Base-by-base conservation (phyloP, 1,140 invertebrate species). In the Habropoda laboriosa region DNA sequence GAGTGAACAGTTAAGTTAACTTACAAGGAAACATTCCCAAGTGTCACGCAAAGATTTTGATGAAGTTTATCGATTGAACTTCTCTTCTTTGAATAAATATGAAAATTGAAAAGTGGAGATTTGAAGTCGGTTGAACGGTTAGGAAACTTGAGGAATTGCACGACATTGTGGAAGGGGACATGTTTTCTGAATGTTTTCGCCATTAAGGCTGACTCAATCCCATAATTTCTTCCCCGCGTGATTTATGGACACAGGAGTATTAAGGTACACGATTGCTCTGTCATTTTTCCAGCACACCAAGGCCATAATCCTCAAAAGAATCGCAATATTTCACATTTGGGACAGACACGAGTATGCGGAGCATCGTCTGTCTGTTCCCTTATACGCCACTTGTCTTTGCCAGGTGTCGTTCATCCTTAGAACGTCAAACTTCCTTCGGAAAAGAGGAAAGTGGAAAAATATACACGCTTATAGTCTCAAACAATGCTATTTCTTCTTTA, bases 321-420 rank as follows among this genome's bases (percentile, higher is more conserved):
- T 45, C 27, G 40, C 40, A 66, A 66, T 66, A 66, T 47, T 8
- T 66, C 63, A 47, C 10, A 18, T 47, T 47, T 21, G 4, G 10
- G 18, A 45, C 27, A 30, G 18, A 45, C 27, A 30, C 27, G 40
- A 30, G n/a, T 47, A 30, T 21, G 63, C 40, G 24, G 24, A 30
- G 21, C 24, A n/a, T 66, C 32, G 30, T 35, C 63, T 21, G 27
- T 66, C 42, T 45, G 24, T 30, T 32, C 18, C 27, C 16, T 45
- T 21, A 27, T 30, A 18, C 40, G 10, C 18, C 63, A 66, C 18
- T 66, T 66, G 27, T 30, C 27, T 45, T 47, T 30, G 18, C 27
- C 63, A 66, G 63, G 40, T 66, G 63, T 66, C 63, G 18, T 66
- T 45, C 63, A 47, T 13, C 10, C 63, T 10, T 18, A 8, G 13